These are phyloP conservation scores for Heliconius sara DNA, from an alignment of 2,888 invertebrate genomes.

Conservation along the genomic window DNA sequence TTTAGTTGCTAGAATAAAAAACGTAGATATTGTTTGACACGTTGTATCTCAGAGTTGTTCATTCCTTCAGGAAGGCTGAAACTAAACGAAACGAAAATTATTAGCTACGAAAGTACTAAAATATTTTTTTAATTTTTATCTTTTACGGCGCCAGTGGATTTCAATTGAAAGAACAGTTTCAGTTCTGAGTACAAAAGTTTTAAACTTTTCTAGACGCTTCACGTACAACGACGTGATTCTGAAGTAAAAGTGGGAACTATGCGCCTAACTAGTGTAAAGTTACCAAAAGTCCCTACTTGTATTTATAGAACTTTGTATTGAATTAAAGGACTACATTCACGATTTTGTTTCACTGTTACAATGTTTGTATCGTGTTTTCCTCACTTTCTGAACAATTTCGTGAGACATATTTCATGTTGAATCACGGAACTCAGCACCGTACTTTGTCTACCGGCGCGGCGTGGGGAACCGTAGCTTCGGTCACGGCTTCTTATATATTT, in stretches of 20 bases:
- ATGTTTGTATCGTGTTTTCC: not conserved
- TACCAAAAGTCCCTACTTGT: slow-evolving; percentile 7
- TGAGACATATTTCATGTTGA: too few species aligned
- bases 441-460: not conserved
- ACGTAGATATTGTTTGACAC: not conserved
- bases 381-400: not conserved
- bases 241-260: slow-evolving; percentile 55
- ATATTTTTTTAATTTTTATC: not conserved
- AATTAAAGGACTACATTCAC: slow-evolving; percentile 11
- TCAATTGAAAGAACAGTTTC: slow-evolving; percentile 42
- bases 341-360: not conserved
- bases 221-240: slow-evolving; percentile 57
- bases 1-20: not conserved
- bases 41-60: too few species aligned
- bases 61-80: not conserved
- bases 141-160: slow-evolving; percentile 9
- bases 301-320: slow-evolving; percentile 21
- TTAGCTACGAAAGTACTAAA: too few species aligned
- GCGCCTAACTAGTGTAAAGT: slow-evolving; percentile 28
- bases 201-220: slow-evolving; percentile 56
- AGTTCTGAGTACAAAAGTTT: slow-evolving; percentile 50
- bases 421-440: not conserved
- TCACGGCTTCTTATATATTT: not conserved
- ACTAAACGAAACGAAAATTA: too few species aligned
- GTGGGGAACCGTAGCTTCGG: not conserved